Conservation (phyloP, 2,113 vertebrate genomes). For the Podarcis raffonei region DNA sequence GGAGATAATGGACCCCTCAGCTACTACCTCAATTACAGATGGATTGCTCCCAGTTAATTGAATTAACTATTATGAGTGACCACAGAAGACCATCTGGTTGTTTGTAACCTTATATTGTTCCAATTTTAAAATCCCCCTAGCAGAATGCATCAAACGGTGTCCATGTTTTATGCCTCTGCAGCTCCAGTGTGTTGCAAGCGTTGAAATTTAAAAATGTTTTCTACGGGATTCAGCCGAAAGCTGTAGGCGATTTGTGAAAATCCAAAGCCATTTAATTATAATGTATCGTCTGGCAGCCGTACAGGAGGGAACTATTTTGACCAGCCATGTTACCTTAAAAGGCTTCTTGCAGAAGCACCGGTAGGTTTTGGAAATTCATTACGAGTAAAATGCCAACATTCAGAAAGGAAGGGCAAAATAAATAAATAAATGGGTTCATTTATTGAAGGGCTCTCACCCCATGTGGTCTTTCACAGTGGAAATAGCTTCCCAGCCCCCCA, state of each 20-base stretch:
- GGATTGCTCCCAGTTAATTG: constrained; percentile 18
- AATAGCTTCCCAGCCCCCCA: background rate
- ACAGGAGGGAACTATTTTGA: background rate
- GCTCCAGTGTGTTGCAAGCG: background rate
- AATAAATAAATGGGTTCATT: too few species aligned
- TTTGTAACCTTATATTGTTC: constrained; percentile 13
- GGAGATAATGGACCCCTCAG: constrained; percentile 7
- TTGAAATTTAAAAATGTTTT: constrained; percentile 10
- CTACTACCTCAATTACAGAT: constrained; percentile 10
- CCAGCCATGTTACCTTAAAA: background rate
- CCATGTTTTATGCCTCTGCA: background rate
- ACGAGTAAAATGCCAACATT: background rate
- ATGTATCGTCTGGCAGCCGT: background rate
- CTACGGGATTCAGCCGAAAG: background rate
- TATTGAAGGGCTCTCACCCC: background rate
- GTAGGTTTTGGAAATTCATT: background rate
- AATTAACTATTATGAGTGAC: constrained; percentile 29
- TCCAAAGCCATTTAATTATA: background rate
- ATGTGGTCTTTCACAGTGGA: background rate
- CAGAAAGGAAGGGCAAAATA: background rate
- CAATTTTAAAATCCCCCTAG: background rate
- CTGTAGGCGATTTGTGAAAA: background rate
- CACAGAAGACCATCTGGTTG: constrained; percentile 25
- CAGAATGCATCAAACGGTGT: background rate
- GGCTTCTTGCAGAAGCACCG: background rate